A percentile compares a stretch with the other conserved stretches of the same genome.
Conservation (phyloP, 2,113 vertebrate genomes). For the Garra rufa region DNA sequence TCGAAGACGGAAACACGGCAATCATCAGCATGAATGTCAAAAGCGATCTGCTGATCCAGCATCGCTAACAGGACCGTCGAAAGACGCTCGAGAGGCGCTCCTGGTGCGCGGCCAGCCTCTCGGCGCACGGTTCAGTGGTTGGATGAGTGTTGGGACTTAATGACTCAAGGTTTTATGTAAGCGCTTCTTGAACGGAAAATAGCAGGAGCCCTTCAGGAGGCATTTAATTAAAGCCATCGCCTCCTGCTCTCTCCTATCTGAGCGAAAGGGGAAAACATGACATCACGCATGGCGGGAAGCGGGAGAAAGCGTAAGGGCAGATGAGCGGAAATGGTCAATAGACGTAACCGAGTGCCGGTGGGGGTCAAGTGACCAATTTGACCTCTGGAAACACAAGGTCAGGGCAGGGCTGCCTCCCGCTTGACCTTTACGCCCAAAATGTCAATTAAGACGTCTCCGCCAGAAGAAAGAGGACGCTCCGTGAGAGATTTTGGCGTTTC, state of each 20-base stretch:
- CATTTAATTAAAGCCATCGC: constrained; percentile 40
- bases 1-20: no score
- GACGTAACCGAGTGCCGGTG: no score
- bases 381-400: constrained; percentile 26
- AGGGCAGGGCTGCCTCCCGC: constrained; percentile 3
- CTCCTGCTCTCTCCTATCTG: constrained; percentile 1
- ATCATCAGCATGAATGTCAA: background rate
- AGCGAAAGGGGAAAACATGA: constrained; percentile 22
- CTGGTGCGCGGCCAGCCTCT: background rate
- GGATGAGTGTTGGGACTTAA: constrained; percentile 10
- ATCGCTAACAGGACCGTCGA: background rate
- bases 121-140: background rate
- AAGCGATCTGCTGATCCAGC: background rate
- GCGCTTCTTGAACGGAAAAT: constrained; percentile 38
- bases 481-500: no score
- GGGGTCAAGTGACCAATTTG: constrained; percentile 28
- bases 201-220: constrained; percentile 33
- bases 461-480: constrained; percentile 4
- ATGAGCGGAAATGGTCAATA: background rate
- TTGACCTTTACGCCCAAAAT: constrained; percentile 38
- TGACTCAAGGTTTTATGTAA: constrained; percentile 36
- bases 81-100: background rate
- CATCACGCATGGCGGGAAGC: background rate
- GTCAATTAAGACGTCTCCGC: constrained; percentile 31
- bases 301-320: background rate